phyloP scores from a whole-genome alignment of 2,797 vertebrate genomes.

The Sebastes taczanowskii region DNA sequence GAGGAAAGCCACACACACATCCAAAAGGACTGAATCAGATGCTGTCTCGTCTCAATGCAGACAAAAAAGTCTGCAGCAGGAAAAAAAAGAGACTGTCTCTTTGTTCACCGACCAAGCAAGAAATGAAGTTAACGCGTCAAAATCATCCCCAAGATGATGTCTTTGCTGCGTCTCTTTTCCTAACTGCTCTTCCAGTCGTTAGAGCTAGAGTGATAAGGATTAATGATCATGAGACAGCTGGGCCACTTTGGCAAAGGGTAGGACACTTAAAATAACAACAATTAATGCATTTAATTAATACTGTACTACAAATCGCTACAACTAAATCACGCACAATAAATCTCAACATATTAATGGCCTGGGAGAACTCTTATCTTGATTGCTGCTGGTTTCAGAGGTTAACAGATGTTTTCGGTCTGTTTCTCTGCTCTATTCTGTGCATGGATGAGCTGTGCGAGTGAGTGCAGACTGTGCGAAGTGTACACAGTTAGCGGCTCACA shows the following conservation, averaged over 20 bases:
- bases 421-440: background rate
- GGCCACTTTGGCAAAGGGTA: constrained; percentile 15
- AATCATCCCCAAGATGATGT: constrained; percentile 40
- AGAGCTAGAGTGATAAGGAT: constrained; percentile 31
- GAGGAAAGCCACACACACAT: background rate
- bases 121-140: constrained; percentile 46
- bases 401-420: background rate
- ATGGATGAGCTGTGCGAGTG: constrained; percentile 1
- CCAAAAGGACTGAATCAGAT: constrained; percentile 14
- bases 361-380: background rate
- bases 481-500: constrained; percentile 30
- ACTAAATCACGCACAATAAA: constrained; percentile 11
- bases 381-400: constrained; percentile 16
- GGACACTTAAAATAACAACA: constrained; percentile 38
- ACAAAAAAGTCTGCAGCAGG: constrained; percentile 16
- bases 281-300: constrained; percentile 33
- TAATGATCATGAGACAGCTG: constrained; percentile 42
- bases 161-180: background rate
- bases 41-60: constrained; percentile 5
- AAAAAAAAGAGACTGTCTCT: constrained; percentile 10
- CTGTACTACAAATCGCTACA: constrained; percentile 6
- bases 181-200: constrained; percentile 14
- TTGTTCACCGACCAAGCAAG: constrained; percentile 50
- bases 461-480: constrained; percentile 7
- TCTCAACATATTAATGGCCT: background rate